Base-by-base conservation (phyloP, 1,140 invertebrate genomes). In the Rhopalosiphum maidis region DNA sequence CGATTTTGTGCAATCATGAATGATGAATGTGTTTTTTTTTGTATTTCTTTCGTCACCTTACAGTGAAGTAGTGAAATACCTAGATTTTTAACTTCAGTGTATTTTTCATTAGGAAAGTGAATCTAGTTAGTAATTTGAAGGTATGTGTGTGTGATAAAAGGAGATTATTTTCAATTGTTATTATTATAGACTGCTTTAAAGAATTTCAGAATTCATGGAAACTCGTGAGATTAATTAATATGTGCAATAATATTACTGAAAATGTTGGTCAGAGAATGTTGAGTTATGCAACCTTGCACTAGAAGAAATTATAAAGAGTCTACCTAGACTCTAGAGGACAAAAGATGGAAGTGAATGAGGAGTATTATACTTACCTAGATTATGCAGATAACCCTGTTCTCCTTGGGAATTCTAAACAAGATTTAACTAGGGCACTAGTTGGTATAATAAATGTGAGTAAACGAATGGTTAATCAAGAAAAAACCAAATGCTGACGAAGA, bases 241-340 rank as follows among this genome's bases (percentile, higher is more conserved):
- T 48, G 9, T 51, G 48, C 18, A 88, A 88, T 88, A 48, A 48
- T 88, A 54, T 8, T 88, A 51, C 87, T 30, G 0, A 48, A 46
- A 48, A 35, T 51, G 11, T n/a, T 48, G 22, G 4, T 7, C 21
- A 18, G 21, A 23, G 43, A 37, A 41, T 85, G 22, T 35, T 41
- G 22, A 22, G 18, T 43, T 41, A 41, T 85, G 25, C 41, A 87
- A 88, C 7, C 30, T 88, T 88, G 86, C 8, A 11, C 51, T 51
- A n/a, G 25, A 88, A 88, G 25, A 88, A 88, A 88, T 88, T 8
- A 88, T 88, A 51, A 88, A 23, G 30, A 88, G 86, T 88, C n/a
- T 88, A 88, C 46, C 9, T 51, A 51, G 41, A 41, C 41, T 41
- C 41, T 41, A 41, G 6, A 88, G 7, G 86, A 88, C 46, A 88